Conservation (phyloP, 2,113 vertebrate genomes). For the Camelus dromedarius region DNA sequence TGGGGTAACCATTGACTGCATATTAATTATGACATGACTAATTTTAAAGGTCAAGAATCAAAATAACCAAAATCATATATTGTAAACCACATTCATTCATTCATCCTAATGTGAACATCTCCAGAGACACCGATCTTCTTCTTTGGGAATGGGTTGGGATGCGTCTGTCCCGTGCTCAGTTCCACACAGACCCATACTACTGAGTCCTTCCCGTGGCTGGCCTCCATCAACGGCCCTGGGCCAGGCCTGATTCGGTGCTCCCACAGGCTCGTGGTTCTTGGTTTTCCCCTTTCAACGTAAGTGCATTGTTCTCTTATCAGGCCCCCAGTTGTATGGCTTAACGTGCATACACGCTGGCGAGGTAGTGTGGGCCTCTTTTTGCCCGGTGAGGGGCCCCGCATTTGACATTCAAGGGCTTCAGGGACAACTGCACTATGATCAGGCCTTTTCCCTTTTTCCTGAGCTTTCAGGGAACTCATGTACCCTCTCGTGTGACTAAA, state of each 20-base stretch:
- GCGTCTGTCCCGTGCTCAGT: not conserved
- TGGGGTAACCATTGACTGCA: not conserved
- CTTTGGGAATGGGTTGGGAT: not conserved
- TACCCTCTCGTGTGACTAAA: not conserved
- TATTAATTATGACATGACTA: not conserved
- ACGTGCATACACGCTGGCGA: not conserved
- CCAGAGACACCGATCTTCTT: not conserved
- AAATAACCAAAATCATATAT: not conserved
- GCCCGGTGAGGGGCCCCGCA: not conserved
- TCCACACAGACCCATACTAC: not conserved
- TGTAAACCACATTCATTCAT: not conserved
- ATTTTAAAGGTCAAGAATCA: slow-evolving; percentile 30
- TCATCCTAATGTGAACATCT: not conserved
- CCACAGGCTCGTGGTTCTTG: not conserved
- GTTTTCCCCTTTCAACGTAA: not conserved
- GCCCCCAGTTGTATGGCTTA: not conserved
- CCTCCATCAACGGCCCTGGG: not conserved
- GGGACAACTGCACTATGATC: not conserved
- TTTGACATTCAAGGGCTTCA: not conserved
- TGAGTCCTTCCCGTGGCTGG: not conserved
- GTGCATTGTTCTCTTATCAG: not conserved
- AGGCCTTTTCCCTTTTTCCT: not conserved
- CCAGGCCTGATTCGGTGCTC: not conserved
- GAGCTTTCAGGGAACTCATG: not conserved
- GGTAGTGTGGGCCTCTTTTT: not conserved